These are phyloP conservation scores for Ctenicera cuprea DNA, from an alignment of 2,888 invertebrate species.

Conservation along the genomic window DNA sequence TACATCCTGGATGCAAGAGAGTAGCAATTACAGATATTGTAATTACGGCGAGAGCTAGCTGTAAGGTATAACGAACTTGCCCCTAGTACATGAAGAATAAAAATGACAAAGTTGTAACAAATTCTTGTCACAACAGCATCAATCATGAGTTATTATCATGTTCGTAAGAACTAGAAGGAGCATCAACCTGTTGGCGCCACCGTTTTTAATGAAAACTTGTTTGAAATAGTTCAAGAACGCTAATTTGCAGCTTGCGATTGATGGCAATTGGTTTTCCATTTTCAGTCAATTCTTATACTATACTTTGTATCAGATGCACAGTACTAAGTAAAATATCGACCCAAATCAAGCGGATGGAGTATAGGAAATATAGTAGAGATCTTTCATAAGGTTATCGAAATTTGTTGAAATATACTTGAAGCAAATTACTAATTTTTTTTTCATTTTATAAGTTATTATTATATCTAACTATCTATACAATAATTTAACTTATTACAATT, in stretches of 20 bases:
- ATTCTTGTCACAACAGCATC: slow-evolving; percentile 24
- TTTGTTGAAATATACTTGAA: too few relatives aligned
- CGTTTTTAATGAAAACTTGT: slow-evolving; percentile 23
- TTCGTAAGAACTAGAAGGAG: slow-evolving; percentile 28
- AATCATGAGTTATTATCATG: slow-evolving; percentile 29
- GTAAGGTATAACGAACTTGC: slow-evolving; percentile 3
- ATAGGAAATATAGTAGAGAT: too few relatives aligned
- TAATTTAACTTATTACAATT: too few relatives aligned
- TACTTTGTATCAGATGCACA: too few relatives aligned
- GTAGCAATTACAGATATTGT: background rate
- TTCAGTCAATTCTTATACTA: background rate
- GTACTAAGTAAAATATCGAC: too few relatives aligned
- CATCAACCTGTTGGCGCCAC: slow-evolving; percentile 32
- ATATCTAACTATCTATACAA: too few relatives aligned
- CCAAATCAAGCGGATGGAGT: too few relatives aligned
- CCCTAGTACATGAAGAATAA: background rate
- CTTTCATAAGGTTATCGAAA: too few relatives aligned
- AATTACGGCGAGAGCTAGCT: background rate
- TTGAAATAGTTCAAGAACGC: slow-evolving; percentile 6
- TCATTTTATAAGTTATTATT: too few relatives aligned
- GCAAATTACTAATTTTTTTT: too few relatives aligned
- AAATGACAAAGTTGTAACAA: slow-evolving; percentile 6
- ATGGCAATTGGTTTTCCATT: background rate
- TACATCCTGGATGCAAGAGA: background rate
- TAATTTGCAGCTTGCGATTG: slow-evolving; percentile 1